phyloP scores from a whole-genome alignment of 2,113 vertebrate genomes.

The Notothenia rossii region DNA sequence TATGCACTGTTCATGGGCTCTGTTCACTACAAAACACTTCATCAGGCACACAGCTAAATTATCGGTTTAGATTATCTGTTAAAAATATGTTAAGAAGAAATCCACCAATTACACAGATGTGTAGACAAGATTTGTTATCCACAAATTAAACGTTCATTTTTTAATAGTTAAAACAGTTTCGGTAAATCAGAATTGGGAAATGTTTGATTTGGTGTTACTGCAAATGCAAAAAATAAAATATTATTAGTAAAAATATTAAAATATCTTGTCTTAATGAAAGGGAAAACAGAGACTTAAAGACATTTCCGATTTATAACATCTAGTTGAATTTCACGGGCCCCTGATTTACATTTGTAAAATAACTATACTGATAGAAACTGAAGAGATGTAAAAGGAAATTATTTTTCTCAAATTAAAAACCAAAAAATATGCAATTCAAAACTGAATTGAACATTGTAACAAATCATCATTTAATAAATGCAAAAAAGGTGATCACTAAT shows the following conservation, averaged over 20 bases:
- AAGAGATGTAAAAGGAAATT: too few relatives aligned
- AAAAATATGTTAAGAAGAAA: not conserved
- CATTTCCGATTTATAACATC: not conserved
- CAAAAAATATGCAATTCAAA: not conserved
- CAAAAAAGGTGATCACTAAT: not conserved
- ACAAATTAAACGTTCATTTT: not conserved
- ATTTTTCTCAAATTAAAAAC: not conserved
- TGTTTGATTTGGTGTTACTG: not conserved
- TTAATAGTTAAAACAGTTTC: not conserved
- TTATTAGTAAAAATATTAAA: not conserved
- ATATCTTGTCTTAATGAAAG: not conserved
- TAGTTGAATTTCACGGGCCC: not conserved
- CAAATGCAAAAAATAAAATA: not conserved
- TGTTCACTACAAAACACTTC: constrained; percentile 19
- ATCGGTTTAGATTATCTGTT: not conserved
- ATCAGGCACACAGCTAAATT: not conserved
- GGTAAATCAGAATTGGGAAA: not conserved
- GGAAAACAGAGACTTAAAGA: not conserved
- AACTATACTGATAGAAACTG: not conserved
- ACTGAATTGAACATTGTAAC: not conserved
- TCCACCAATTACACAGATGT: too few relatives aligned
- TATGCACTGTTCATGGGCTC: constrained; percentile 45
- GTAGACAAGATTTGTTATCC: not conserved
- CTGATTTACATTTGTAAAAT: not conserved
- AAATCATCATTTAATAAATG: constrained; percentile 8